phyloP scores from a whole-genome alignment of 2,797 vertebrate species.

The Ibycter americanus region DNA sequence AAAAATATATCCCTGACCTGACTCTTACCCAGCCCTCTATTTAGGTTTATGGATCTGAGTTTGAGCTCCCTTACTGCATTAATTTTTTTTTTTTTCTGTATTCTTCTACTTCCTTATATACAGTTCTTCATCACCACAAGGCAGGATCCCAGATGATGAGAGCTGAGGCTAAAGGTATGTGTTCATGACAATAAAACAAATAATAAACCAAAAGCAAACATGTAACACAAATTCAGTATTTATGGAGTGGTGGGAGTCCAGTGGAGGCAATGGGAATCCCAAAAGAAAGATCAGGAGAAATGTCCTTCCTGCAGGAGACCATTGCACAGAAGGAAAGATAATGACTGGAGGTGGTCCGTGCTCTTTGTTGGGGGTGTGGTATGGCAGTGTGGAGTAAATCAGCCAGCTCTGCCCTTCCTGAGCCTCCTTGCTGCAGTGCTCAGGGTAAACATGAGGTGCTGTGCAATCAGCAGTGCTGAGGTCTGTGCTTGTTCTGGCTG shows the following conservation, averaged over 20 bases:
- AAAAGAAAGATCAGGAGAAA: not conserved
- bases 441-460: rapidly evolving
- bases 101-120: not conserved
- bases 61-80: not conserved
- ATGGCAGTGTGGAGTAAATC: not conserved
- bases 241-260: not conserved
- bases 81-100: not conserved
- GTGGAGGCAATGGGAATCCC: not conserved
- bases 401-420: not conserved
- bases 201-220: not conserved
- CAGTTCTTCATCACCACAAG: conserved; percentile 77
- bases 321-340: not conserved
- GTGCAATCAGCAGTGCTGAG: rapidly evolving
- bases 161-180: conserved; percentile 76
- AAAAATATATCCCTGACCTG: not conserved
- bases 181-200: not conserved
- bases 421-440: not conserved
- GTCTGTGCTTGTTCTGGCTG: not conserved
- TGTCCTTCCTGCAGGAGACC: not conserved
- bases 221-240: not conserved
- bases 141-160: conserved; percentile 75
- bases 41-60: not conserved
- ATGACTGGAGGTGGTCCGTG: not conserved
- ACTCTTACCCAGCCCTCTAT: not conserved
- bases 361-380: not conserved